Conservation (phyloP, 2,113 vertebrate species). For the Chamaetylas fuelleborni region DNA sequence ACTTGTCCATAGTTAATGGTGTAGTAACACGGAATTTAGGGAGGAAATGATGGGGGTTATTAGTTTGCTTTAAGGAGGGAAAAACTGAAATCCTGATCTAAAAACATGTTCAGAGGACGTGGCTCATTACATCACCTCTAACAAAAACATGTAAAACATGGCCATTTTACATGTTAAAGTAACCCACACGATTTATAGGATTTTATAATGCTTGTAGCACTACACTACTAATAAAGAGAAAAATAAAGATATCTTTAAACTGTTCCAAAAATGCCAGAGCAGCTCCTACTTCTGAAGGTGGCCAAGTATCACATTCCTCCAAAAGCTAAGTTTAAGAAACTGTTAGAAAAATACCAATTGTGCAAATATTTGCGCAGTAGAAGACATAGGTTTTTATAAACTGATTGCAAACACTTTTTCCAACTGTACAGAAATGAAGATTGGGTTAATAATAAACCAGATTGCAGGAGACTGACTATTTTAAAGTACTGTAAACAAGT, state of each 20-base stretch:
- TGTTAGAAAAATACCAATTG: not conserved
- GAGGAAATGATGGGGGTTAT: not conserved
- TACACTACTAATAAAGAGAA: not conserved
- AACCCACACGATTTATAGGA: not conserved
- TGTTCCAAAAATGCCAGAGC: not conserved
- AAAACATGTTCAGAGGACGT: not conserved
- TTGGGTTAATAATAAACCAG: constrained; percentile 42
- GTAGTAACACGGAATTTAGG: not conserved
- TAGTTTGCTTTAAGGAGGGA: not conserved
- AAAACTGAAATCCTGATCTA: not conserved
- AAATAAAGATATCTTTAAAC: not conserved
- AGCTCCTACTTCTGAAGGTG: not conserved
- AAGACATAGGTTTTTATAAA: not conserved
- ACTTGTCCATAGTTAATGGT: not conserved
- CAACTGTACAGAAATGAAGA: not conserved
- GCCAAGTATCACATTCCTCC: not conserved
- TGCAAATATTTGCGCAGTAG: constrained; percentile 33
- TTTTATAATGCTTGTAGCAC: not conserved
- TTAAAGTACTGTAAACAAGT: constrained; percentile 6
- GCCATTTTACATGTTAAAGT: not conserved
- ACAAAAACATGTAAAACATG: not conserved
- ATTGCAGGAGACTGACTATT: not conserved
- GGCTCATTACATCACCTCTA: not conserved
- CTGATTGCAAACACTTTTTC: not conserved
- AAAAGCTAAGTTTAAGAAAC: not conserved